A percentile compares a stretch with the other conserved stretches of the same genome.
Evolutionary conservation across 2,113 vertebrate species (phyloP).

Genomic region (Callipepla californica): DNA sequence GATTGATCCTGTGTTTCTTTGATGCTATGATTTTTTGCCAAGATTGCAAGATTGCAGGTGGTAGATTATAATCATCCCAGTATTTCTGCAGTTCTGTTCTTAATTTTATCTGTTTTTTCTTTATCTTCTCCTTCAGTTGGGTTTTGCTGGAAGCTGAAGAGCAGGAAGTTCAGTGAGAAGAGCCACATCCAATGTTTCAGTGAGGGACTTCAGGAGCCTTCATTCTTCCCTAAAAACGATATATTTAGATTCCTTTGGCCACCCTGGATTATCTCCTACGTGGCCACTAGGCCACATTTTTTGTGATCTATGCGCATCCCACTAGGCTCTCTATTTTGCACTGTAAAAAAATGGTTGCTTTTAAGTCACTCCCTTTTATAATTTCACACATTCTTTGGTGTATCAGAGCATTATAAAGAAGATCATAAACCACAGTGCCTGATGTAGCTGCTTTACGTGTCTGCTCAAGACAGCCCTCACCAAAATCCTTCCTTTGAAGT

Average conservation of each 20-base stretch:
- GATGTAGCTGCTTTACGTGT: background rate
- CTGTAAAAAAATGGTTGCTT: background rate
- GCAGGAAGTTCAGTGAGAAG: background rate
- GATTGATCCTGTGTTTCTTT: no score
- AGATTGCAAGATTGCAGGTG: background rate
- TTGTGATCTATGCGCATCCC: background rate
- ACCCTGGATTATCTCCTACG: background rate
- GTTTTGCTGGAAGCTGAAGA: background rate
- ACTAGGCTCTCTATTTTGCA: background rate
- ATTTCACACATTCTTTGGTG: background rate
- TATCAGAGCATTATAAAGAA: background rate
- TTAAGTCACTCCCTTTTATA: accelerated
- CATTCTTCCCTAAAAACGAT: background rate
- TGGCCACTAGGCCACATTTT: background rate
- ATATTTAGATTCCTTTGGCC: background rate
- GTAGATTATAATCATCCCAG: background rate
- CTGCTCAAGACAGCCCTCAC: background rate
- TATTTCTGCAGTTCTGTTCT: background rate
- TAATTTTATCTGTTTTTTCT: background rate
- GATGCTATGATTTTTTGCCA: background rate
- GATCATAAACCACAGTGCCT: background rate
- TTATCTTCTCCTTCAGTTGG: background rate
- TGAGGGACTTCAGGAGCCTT: background rate
- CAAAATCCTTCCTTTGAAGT: background rate
- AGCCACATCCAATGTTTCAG: background rate